Evolutionary conservation across 1,140 invertebrate species (phyloP), one percentile per base, ranked within the genome.

Genomic region (Drosophila quadrilineata): DNA sequence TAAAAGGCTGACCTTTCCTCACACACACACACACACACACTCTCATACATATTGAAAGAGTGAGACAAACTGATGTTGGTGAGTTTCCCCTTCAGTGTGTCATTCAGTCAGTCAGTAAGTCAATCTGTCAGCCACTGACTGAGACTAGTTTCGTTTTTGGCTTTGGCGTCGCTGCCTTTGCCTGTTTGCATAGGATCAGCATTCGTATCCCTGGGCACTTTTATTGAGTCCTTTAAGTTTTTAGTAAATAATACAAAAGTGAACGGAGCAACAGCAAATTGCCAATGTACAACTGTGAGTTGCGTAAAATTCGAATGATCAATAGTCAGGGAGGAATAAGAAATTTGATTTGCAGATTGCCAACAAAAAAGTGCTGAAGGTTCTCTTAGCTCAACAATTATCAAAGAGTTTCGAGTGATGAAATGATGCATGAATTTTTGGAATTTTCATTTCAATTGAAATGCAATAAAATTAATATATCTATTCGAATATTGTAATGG

Each of bases 201-300:
- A 67, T 64, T 49, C 67, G 77, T 74, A 84, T 84, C 77, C 79
- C 73, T 45, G 48, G 75, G 80, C 71, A 38, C 54, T 85, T 84
- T 86, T 85, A 86, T 85, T 75, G 79, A 85, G 80, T 58, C 79
- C 79, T 85, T 84, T 84, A 84, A 85, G 77, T 84, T 84, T 84
- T 85, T 77, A 77, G 77, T 85, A 84, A 84, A 82, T 82, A 82
- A 82, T 82, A 82, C 76, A 82, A 77, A 67, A 66, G 53, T 62
- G 43, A 50, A 53, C 41, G 43, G 9, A 45, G 28, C 24, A 24
- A 48, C 19, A 49, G 31, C 59, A 82, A 82, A 84, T 84, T 82
- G 77, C 68, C 77, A 85, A 70, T 64, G 53, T 65, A 36, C 33
- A 12, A 66, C 59, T 66, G 60, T 58, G 16, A 49, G 67, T 54